Evolutionary conservation across 2,797 vertebrate species (phyloP).

Genomic region (Tenualosa thibaudeaui): DNA sequence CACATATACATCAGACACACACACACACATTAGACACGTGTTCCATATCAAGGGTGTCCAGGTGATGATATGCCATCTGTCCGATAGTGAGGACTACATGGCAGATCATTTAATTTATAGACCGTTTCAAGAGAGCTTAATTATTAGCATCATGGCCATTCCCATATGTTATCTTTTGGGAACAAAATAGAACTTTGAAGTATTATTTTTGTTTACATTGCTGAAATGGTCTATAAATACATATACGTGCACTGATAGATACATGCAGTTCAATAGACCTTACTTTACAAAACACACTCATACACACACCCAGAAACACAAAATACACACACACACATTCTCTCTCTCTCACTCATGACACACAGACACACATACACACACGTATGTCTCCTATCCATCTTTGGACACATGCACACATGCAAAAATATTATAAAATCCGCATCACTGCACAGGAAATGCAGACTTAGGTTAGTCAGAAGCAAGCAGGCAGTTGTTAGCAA

Average conservation of each 20-base stretch:
- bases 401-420: too few relatives aligned
- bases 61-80: not conserved
- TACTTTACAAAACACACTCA: not conserved
- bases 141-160: too few relatives aligned
- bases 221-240: too few relatives aligned
- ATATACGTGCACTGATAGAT: not conserved
- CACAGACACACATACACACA: too few relatives aligned
- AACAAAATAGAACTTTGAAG: too few relatives aligned
- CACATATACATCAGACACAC: too few relatives aligned
- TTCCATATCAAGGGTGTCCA: not conserved
- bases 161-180: too few relatives aligned
- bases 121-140: not conserved
- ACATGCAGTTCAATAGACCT: not conserved
- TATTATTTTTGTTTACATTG: too few relatives aligned
- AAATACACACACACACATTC: not conserved
- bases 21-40: not conserved
- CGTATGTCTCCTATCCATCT: too few relatives aligned
- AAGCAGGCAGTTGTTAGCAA: not conserved
- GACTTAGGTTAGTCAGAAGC: not conserved
- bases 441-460: not conserved
- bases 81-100: not conserved
- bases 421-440: not conserved
- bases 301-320: too few relatives aligned
- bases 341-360: too few relatives aligned
- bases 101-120: not conserved